Evolutionary conservation across 2,113 vertebrate species (phyloP).

Genomic region (Plectropomus leopardus): DNA sequence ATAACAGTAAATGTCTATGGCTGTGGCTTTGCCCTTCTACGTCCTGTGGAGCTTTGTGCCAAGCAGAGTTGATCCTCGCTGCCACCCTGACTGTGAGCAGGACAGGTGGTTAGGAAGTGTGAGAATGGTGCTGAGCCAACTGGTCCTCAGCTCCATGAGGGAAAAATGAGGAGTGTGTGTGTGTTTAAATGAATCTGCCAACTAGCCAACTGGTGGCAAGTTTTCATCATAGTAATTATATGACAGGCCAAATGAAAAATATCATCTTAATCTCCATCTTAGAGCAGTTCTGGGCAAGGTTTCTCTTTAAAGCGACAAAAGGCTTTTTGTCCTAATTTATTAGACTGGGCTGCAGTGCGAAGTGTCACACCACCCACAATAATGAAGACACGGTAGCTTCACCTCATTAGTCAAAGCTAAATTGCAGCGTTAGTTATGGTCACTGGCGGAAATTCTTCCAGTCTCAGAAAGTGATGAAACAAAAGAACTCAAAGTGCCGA

Average conservation of each 20-base stretch:
- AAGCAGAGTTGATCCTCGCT: conserved; percentile 34
- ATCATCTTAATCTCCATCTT: conserved; percentile 7
- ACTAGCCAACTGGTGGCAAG: conserved; percentile 34
- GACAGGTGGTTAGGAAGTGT: conserved; percentile 67
- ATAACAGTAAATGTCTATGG: not conserved
- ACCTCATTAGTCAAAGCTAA: conserved; percentile 17
- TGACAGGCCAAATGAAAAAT: conserved; percentile 24
- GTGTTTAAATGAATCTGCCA: conserved; percentile 30
- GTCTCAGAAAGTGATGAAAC: conserved; percentile 3
- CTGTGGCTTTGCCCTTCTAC: not conserved
- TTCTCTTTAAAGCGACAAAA: conserved; percentile 1
- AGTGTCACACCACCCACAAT: not conserved
- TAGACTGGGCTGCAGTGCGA: not conserved
- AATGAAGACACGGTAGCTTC: conserved; percentile 2
- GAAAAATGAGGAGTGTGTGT: conserved; percentile 18
- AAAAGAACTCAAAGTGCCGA: not conserved
- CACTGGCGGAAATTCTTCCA: conserved; percentile 7
- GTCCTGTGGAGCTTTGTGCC: conserved; percentile 1
- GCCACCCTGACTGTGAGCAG: conserved; percentile 41
- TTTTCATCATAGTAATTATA: conserved; percentile 47
- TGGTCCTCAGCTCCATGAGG: conserved; percentile 29
- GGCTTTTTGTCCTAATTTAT: not conserved
- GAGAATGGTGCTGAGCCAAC: conserved; percentile 28
- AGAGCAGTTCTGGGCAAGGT: conserved; percentile 9
- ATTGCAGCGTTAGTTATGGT: not conserved